A percentile compares a stretch with the other conserved stretches of the same genome.
These are phyloP conservation scores for Murina feae DNA, from an alignment of 2,113 vertebrate species.

Conservation along the genomic window DNA sequence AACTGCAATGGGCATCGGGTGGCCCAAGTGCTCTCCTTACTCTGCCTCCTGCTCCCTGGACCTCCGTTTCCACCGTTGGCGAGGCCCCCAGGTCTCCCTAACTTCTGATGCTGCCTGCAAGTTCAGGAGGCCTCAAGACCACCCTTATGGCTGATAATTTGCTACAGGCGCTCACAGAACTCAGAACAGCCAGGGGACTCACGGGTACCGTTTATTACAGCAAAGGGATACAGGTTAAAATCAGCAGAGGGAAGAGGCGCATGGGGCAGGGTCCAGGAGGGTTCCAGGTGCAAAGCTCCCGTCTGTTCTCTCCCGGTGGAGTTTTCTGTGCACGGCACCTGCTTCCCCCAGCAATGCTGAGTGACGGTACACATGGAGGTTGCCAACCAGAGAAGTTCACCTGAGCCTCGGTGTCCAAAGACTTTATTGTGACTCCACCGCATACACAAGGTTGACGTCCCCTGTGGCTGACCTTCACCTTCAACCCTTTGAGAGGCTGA, in stretches of 20 bases:
- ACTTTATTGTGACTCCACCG: neutral
- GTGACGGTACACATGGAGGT: accelerated
- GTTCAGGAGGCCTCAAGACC: neutral
- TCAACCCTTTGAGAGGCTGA: neutral
- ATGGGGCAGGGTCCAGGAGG: neutral
- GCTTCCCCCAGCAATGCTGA: neutral
- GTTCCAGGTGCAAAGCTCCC: accelerated
- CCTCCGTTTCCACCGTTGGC: neutral
- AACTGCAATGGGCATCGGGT: neutral
- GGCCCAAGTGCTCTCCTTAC: neutral
- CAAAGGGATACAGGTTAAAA: neutral
- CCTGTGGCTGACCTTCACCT: accelerated
- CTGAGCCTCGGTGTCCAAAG: neutral
- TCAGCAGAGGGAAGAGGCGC: neutral
- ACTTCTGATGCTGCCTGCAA: too few species aligned
- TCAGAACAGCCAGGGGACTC: neutral
- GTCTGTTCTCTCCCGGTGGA: too few species aligned
- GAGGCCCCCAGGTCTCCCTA: neutral
- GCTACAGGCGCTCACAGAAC: neutral
- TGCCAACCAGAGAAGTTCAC: neutral
- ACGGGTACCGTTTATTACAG: neutral
- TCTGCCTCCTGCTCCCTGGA: neutral
- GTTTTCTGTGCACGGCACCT: accelerated
- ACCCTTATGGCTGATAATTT: neutral
- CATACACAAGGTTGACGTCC: neutral